A percentile compares a stretch with the other conserved stretches of the same genome.
phyloP scores from a whole-genome alignment of 2,113 vertebrate species.

The Australoheros scitulus region DNA sequence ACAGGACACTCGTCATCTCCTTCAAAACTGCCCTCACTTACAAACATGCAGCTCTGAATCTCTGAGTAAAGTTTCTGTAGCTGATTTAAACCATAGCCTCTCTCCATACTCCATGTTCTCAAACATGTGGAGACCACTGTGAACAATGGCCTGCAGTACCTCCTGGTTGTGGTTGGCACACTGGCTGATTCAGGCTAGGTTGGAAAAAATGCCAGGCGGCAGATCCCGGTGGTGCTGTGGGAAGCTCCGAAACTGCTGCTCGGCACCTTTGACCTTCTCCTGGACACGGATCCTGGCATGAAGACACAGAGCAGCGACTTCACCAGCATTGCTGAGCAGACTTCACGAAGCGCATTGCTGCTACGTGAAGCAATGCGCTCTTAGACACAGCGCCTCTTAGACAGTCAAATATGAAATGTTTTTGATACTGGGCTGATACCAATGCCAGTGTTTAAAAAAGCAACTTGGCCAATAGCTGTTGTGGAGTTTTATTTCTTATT shows the following conservation, averaged over 20 bases:
- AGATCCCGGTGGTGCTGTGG: conserved; percentile 87
- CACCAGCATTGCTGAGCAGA: neutral
- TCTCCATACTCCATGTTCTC: conserved; percentile 97
- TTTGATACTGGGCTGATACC: neutral
- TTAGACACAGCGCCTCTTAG: neutral
- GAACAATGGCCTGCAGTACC: conserved; percentile 79
- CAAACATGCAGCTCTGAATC: neutral
- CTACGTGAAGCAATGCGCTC: too few species aligned
- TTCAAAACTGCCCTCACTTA: neutral
- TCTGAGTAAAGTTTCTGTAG: neutral
- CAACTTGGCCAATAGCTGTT: neutral
- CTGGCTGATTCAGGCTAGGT: conserved; percentile 87
- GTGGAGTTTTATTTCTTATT: too few species aligned
- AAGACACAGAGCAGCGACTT: conserved; percentile 9
- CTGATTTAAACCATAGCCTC: conserved; percentile 81
- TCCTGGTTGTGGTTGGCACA: conserved; percentile 95
- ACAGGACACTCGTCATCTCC: neutral
- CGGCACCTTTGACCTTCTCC: conserved; percentile 92
- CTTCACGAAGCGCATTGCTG: neutral
- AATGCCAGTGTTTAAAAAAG: neutral
- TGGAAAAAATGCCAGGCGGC: conserved; percentile 88
- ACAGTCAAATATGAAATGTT: neutral
- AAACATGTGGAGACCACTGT: conserved; percentile 95
- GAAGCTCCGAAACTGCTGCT: conserved; percentile 90
- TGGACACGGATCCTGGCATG: conserved; percentile 88